phyloP scores from a whole-genome alignment of 2,113 vertebrate species.

The Todiramphus chloris region DNA sequence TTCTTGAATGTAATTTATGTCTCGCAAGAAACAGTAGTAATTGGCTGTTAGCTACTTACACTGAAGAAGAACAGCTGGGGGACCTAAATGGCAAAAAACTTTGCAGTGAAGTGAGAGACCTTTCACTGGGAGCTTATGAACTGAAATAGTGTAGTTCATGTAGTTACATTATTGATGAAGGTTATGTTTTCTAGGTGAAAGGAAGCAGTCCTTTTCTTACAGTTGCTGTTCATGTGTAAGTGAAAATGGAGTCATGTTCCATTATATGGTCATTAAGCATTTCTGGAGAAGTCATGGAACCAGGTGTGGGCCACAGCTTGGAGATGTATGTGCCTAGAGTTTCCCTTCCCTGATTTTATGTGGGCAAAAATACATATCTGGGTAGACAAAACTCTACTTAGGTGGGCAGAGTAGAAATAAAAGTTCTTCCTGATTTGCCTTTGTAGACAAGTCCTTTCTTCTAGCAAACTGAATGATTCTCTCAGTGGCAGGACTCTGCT shows the following conservation, averaged over 20 bases:
- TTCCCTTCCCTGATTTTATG: not conserved
- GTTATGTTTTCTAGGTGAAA: not conserved
- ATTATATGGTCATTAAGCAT: not conserved
- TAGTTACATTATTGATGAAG: not conserved
- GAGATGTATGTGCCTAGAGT: not conserved
- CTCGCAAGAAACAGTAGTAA: not conserved
- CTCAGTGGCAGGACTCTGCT: not conserved
- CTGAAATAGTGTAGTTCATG: not conserved
- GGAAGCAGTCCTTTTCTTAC: not conserved
- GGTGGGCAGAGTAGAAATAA: not conserved
- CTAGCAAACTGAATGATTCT: not conserved
- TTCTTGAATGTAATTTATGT: not conserved
- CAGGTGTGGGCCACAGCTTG: not conserved
- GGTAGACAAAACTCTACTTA: not conserved
- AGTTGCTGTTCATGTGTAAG: not conserved
- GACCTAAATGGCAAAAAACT: not conserved
- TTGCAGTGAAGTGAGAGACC: not conserved
- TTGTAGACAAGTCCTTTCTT: not conserved
- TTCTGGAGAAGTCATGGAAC: not conserved
- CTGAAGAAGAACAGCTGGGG: not conserved
- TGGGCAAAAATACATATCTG: not conserved
- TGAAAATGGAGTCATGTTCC: fast-evolving
- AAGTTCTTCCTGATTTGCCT: not conserved
- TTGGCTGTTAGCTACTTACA: not conserved
- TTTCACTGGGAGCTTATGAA: not conserved